A percentile compares a stretch with the other conserved stretches of the same genome.
These are phyloP conservation scores for Trachurus trachurus DNA, from an alignment of 2,797 vertebrate genomes.

Conservation along the genomic window DNA sequence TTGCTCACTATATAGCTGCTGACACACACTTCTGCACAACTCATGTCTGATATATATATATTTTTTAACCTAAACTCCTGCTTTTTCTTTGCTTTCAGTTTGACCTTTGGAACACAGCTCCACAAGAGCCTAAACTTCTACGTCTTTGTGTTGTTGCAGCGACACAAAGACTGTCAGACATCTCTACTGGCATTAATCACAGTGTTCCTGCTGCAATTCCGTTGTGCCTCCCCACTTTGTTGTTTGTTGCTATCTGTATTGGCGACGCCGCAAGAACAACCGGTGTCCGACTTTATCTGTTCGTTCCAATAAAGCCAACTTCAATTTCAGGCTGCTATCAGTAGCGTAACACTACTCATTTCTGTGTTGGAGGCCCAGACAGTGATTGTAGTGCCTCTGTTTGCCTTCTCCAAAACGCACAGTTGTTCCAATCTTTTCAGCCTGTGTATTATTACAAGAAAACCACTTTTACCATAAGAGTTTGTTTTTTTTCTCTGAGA, in stretches of 20 bases:
- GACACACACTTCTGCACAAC: neutral
- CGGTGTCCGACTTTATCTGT: slow-evolving; percentile 19
- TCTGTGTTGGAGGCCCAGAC: neutral
- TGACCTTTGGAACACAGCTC: neutral
- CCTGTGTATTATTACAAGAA: neutral
- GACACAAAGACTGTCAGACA: neutral
- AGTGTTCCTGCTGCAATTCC: neutral
- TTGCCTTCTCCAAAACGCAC: neutral
- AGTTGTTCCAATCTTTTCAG: neutral
- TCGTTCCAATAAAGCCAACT: slow-evolving; percentile 1
- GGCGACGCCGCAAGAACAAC: neutral
- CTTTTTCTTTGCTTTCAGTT: neutral
- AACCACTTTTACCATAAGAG: neutral
- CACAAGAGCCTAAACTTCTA: neutral
- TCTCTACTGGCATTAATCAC: neutral
- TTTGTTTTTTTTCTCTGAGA: too few relatives aligned
- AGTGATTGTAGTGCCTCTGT: slow-evolving; percentile 10
- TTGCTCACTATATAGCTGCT: neutral
- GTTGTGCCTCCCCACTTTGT: neutral
- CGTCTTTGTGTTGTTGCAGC: neutral
- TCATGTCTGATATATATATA: neutral
- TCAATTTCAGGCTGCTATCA: slow-evolving; percentile 26
- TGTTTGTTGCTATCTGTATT: neutral
- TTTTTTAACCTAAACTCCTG: too few relatives aligned
- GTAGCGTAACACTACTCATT: slow-evolving; percentile 10